Percentiles rank a stretch among this genome's conserved stretches.
Evolutionary conservation across 2,797 vertebrate species (phyloP).

Genomic region (Paedocypris micromegethes): DNA sequence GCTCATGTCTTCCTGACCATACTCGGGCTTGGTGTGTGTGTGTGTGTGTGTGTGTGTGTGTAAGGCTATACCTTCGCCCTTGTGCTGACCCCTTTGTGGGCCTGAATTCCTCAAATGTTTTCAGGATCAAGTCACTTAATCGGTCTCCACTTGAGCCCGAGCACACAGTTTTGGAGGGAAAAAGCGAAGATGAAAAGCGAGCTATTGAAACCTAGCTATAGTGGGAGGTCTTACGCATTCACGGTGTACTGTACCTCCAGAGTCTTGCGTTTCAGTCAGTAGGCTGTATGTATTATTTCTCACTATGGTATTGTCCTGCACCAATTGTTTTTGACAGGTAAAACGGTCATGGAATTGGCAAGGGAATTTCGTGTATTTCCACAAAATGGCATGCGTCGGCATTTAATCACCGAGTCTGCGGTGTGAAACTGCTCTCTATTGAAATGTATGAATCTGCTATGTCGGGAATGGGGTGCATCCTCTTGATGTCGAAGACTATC

Average conservation of each 20-base stretch:
- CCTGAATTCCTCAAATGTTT: constrained; percentile 72
- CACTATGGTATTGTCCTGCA: constrained; percentile 23
- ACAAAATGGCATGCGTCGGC: constrained; percentile 42
- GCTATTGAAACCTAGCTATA: constrained; percentile 20
- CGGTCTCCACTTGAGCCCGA: constrained; percentile 52
- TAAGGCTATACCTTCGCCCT: constrained; percentile 74
- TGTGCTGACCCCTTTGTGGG: constrained; percentile 71
- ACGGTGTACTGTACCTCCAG: constrained; percentile 21
- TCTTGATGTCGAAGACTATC: constrained; percentile 57
- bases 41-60: constrained; percentile 48
- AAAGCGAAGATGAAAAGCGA: constrained; percentile 20
- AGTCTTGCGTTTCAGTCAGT: constrained; percentile 15
- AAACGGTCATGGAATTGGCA: constrained; percentile 25
- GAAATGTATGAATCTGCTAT: constrained; percentile 38
- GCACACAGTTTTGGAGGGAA: constrained; percentile 45
- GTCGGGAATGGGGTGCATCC: constrained; percentile 34
- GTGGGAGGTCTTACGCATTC: not conserved
- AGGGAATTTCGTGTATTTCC: constrained; percentile 40
- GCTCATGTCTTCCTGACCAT: constrained; percentile 36
- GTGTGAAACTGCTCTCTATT: constrained; percentile 43
- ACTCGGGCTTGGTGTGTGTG: constrained; percentile 58
- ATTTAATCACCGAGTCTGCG: constrained; percentile 39
- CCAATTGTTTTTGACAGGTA: constrained; percentile 45
- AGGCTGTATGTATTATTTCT: constrained; percentile 33
- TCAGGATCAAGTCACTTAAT: constrained; percentile 70